Evolutionary conservation across 2,797 vertebrate genomes (phyloP).

Genomic region (Pseudomugil tenellus): DNA sequence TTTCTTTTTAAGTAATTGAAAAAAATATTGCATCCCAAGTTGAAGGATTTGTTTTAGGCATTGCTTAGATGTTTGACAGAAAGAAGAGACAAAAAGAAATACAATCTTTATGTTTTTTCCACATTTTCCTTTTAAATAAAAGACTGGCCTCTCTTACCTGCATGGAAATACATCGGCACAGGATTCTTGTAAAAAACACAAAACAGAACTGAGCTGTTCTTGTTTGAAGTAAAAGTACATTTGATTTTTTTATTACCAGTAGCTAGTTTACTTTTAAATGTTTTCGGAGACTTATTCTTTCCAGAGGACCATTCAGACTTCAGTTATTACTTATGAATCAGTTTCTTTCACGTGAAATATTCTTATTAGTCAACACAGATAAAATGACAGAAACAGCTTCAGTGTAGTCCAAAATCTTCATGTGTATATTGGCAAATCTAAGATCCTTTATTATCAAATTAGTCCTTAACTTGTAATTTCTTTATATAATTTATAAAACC

Average conservation of each 20-base stretch:
- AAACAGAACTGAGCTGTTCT: neutral
- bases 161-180: neutral
- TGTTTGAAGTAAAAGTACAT: neutral
- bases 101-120: neutral
- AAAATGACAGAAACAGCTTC: neutral
- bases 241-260: neutral
- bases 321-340: neutral
- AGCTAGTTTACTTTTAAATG: neutral
- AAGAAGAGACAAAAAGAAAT: no score
- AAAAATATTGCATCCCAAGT: no score
- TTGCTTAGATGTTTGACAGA: no score
- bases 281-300: no score
- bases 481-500: no score
- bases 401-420: neutral
- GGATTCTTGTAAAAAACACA: neutral
- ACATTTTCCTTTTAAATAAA: neutral
- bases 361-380: neutral
- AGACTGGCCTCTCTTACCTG: neutral
- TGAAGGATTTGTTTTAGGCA: no score
- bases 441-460: no score
- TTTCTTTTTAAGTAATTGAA: neutral
- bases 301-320: neutral
- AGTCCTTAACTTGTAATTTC: no score
- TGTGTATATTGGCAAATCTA: neutral
- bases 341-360: neutral